These are phyloP conservation scores for Nyctalus aviator DNA, from an alignment of 2,797 vertebrate species.

Conservation along the genomic window DNA sequence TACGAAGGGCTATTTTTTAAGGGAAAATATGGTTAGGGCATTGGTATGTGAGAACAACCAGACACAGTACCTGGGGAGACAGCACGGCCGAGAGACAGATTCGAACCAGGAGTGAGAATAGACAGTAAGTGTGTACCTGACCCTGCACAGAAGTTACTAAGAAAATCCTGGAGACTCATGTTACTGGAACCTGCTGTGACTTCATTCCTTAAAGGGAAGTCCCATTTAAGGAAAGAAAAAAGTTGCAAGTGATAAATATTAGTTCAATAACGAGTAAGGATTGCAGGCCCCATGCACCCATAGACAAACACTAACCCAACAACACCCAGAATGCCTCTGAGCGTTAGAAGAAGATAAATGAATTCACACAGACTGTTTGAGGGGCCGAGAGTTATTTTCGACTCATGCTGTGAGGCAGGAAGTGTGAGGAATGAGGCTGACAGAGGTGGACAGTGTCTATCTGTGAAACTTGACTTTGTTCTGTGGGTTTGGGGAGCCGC, in stretches of 20 bases:
- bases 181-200: neutral
- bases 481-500: neutral
- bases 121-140: neutral
- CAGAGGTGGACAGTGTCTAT: accelerated
- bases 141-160: neutral
- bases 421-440: neutral
- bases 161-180: neutral
- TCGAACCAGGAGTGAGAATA: neutral
- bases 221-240: neutral
- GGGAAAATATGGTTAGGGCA: slow-evolving; percentile 22
- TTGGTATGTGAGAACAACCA: neutral
- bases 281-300: neutral
- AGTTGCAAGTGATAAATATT: neutral
- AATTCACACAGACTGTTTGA: neutral
- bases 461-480: neutral
- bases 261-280: neutral
- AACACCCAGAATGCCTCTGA: neutral
- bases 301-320: neutral
- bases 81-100: neutral
- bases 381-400: neutral
- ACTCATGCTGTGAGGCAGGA: neutral
- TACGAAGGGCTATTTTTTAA: neutral
- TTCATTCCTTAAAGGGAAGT: neutral
- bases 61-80: neutral
- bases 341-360: neutral